Evolutionary conservation across 2,113 vertebrate genomes (phyloP).

Genomic region (Trematomus loennbergii): DNA sequence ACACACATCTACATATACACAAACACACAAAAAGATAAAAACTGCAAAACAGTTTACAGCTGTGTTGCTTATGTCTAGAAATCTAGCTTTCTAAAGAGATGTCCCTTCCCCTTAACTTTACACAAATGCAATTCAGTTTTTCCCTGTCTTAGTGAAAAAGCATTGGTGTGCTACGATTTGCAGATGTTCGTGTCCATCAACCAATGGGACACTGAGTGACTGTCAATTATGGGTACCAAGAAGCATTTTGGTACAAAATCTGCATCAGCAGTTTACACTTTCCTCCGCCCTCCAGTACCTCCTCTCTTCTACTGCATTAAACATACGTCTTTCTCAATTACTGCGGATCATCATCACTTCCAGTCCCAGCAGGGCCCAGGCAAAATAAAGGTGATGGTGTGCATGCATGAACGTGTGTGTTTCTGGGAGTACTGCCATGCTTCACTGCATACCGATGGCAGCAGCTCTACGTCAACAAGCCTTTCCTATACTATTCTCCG

Average conservation of each 20-base stretch:
- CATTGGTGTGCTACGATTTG: not conserved
- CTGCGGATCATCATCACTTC: slow-evolving; percentile 70
- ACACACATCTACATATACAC: slow-evolving; percentile 11
- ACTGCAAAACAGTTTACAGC: slow-evolving; percentile 24
- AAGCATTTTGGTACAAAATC: slow-evolving; percentile 40
- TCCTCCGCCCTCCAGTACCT: slow-evolving; percentile 33
- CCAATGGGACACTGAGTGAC: slow-evolving; percentile 7
- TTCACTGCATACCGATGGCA: slow-evolving; percentile 31
- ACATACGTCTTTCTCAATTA: slow-evolving; percentile 70
- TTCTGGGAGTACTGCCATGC: slow-evolving; percentile 20
- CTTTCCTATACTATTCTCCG: slow-evolving; percentile 10
- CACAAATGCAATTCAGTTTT: slow-evolving; percentile 13
- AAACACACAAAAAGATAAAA: slow-evolving; percentile 8
- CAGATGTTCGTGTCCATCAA: slow-evolving; percentile 35
- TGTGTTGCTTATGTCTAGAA: slow-evolving; percentile 3
- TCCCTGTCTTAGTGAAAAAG: slow-evolving; percentile 10
- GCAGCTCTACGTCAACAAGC: slow-evolving; percentile 25
- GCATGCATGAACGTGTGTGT: slow-evolving; percentile 18
- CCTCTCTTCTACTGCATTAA: slow-evolving; percentile 45
- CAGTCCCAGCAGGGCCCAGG: slow-evolving; percentile 52
- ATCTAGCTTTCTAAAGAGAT: not conserved
- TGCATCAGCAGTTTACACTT: slow-evolving; percentile 66
- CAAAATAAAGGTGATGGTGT: slow-evolving; percentile 59
- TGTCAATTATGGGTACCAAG: slow-evolving; percentile 44
- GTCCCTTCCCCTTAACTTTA: slow-evolving; percentile 1